Evolutionary conservation across 2,888 invertebrate species (phyloP).

Genomic region (Oscheius myriophilus): DNA sequence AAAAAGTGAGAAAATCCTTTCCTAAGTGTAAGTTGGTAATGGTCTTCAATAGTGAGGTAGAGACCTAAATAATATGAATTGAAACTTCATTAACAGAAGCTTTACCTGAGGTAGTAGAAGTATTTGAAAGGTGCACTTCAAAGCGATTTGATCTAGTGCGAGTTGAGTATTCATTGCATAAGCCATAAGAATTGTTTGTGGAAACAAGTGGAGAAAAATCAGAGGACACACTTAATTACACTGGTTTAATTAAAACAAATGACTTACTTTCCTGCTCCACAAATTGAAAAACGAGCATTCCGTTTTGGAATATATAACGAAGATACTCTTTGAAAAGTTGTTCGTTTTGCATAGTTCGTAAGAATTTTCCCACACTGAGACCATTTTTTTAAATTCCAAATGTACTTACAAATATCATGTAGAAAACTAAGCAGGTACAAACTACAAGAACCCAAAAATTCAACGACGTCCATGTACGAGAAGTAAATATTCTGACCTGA

Average conservation of each 20-base stretch:
- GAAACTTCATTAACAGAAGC: background rate
- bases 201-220: background rate
- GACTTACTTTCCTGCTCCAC: background rate
- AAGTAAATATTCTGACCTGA: conserved; percentile 54
- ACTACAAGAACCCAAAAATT: conserved; percentile 60
- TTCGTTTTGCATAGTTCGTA: conserved; percentile 14
- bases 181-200: no score
- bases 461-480: conserved; percentile 54
- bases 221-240: background rate
- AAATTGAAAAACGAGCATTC: background rate
- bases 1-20: conserved; percentile 3
- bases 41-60: conserved; percentile 2
- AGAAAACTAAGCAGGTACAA: conserved; percentile 54
- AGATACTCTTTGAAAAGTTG: conserved; percentile 26
- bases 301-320: background rate
- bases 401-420: conserved; percentile 54
- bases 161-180: no score
- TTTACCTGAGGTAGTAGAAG: background rate
- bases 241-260: no score
- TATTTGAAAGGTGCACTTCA: background rate
- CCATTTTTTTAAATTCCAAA: background rate
- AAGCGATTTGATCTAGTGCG: no score
- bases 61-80: background rate
- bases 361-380: conserved; percentile 25
- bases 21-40: conserved; percentile 9